Evolutionary conservation across 1,140 invertebrate species (phyloP).

Genomic region (Trichonephila clavipes): DNA sequence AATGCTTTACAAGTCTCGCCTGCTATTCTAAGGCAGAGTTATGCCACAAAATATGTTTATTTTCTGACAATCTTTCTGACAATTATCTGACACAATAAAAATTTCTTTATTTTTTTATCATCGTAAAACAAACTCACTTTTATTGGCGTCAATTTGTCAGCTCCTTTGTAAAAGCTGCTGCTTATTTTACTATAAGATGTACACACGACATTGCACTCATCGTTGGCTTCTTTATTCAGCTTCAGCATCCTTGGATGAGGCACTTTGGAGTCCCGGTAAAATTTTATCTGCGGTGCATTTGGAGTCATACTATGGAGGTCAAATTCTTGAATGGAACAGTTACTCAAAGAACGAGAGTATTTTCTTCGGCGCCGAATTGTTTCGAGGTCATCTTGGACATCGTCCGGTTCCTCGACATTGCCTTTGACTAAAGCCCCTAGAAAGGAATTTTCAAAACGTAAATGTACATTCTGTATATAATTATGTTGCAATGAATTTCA

Average conservation of each 20-base stretch:
- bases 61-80: no score
- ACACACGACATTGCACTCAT: not conserved
- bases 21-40: no score
- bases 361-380: not conserved
- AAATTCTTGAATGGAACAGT: constrained; percentile 50
- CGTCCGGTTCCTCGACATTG: not conserved
- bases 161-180: not conserved
- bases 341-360: constrained; percentile 30
- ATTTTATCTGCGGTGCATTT: not conserved
- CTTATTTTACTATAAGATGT: constrained; percentile 12
- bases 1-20: no score
- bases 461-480: no score
- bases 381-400: not conserved
- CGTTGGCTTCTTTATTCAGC: not conserved
- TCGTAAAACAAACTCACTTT: not conserved
- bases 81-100: no score
- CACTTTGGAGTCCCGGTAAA: not conserved
- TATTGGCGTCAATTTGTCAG: not conserved
- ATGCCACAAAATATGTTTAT: no score
- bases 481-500: no score
- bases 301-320: not conserved
- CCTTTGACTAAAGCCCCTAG: constrained; percentile 17
- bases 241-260: not conserved
- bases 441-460: not conserved
- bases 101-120: no score